Evolutionary conservation across 2,888 invertebrate species (phyloP).

Genomic region (Brachyopa scutellaris): DNA sequence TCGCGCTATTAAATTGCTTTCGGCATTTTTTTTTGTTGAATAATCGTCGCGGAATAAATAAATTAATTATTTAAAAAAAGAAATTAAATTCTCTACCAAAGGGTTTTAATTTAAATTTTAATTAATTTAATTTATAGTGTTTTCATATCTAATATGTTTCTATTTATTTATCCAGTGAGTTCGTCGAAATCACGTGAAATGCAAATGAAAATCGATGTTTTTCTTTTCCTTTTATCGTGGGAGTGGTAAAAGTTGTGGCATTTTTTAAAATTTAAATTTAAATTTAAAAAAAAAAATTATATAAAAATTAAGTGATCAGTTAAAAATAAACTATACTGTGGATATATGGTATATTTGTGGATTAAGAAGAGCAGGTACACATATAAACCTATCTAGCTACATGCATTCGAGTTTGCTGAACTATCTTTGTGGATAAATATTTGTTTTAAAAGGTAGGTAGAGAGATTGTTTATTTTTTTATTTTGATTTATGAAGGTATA

Average conservation of each 20-base stretch:
- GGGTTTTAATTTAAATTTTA: too few relatives aligned
- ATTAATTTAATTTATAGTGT: too few relatives aligned
- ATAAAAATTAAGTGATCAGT: too few relatives aligned
- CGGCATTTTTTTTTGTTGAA: too few relatives aligned
- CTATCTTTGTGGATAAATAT: conserved; percentile 16
- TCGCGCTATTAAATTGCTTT: background rate
- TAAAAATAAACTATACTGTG: background rate
- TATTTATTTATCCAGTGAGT: background rate
- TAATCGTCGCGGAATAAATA: background rate
- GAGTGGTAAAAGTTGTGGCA: conserved; percentile 13
- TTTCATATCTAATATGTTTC: background rate
- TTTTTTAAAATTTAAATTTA: background rate
- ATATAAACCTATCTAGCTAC: too few relatives aligned
- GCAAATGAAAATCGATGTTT: conserved; percentile 16
- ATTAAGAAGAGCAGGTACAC: background rate
- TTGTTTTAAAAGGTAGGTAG: conserved; percentile 19
- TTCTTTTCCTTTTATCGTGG: background rate
- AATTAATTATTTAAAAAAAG: background rate
- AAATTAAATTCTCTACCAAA: too few relatives aligned
- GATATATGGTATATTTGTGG: background rate
- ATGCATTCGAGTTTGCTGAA: conserved; percentile 11
- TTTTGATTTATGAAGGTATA: background rate
- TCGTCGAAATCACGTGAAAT: conserved; percentile 16
- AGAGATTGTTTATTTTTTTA: background rate
- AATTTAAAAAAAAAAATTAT: background rate